Evolutionary conservation across 1,140 invertebrate genomes (phyloP).

Genomic region (Drosophila asahinai): DNA sequence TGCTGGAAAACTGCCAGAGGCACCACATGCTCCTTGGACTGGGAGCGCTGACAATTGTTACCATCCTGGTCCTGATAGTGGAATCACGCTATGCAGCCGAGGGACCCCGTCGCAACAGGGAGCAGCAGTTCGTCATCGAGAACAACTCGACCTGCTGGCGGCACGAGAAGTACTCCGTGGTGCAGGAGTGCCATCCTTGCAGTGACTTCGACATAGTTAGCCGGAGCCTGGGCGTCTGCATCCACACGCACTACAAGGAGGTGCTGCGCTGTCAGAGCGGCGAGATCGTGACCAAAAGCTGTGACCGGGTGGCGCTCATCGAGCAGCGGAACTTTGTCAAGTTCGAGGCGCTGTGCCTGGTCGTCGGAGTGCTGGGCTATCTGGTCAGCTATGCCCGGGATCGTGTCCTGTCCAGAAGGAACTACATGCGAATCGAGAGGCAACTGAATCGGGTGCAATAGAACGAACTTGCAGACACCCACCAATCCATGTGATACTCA

Average conservation of each 20-base stretch:
- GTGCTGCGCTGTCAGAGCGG: conserved; percentile 89
- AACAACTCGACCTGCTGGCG: conserved; percentile 91
- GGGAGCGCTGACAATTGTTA: conserved; percentile 88
- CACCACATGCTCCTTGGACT: conserved; percentile 89
- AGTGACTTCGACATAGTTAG: conserved; percentile 91
- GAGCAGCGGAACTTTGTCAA: conserved; percentile 93
- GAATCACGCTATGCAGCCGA: conserved; percentile 88
- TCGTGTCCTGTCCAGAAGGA: conserved; percentile 83
- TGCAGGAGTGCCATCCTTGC: conserved; percentile 92
- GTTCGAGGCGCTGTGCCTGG: conserved; percentile 91
- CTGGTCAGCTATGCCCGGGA: conserved; percentile 73
- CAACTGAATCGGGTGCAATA: conserved; percentile 85
- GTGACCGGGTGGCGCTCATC: conserved; percentile 89
- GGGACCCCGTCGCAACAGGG: conserved; percentile 47
- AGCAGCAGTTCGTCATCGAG: conserved; percentile 88
- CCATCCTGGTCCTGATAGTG: conserved; percentile 91
- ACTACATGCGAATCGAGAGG: conserved; percentile 85
- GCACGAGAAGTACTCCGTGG: conserved; percentile 89
- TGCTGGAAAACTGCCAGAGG: conserved; percentile 90
- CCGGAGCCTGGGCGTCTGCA: conserved; percentile 89
- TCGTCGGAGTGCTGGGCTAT: conserved; percentile 87
- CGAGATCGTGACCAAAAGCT: conserved; percentile 89
- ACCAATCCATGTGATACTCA: conserved; percentile 60
- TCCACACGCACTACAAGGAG: conserved; percentile 90
- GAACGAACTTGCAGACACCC: background rate